Base-by-base conservation (phyloP, 1,140 invertebrate genomes). In the Chironomus tepperi region DNA sequence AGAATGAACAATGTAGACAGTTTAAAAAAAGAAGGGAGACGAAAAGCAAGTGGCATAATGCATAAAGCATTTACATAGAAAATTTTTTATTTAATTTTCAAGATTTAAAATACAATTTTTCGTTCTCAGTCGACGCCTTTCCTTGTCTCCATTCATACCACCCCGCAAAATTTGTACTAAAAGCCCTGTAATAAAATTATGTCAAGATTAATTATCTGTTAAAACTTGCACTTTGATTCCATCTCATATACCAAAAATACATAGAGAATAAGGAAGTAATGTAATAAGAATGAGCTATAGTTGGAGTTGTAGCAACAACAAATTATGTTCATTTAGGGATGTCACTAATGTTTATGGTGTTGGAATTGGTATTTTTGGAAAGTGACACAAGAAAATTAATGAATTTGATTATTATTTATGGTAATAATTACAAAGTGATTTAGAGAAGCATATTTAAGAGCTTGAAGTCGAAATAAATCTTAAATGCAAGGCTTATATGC, bases 121-220 rank as follows among this genome's bases (percentile, higher is more conserved):
- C 47, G n/a, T 57, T 57, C 3, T 57, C n/a, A 47, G 3, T n/a
- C 12, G 47, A 57, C 12, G 12, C 47, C 47, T n/a, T 57, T 18
- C n/a, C 65, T 34, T n/a, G n/a, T n/a, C 24, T 34, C 24, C 2
- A n/a, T n/a, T 34, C 24, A 2, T 34, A 18, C 19, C 65, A 67
- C 6, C 65, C 65, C 65, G n/a, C 65, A 34, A 70, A n/a, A 70
- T 70, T 70, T 70, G 19, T 18, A 21, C 65, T 70, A 70, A 70
- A 70, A 70, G 65, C 65, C 65, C 18, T 70, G 65, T 70, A 70
- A 70, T 70, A 12, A 70, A 70, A 70, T 70, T 70, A 70, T 19
- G 65, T 10, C 65, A 70, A 70, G 65, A 70, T 70, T 70, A 70
- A 70, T 70, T 70, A 70, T 21, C n/a, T 10, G 9, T 57, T 12